Evolutionary conservation across 2,888 invertebrate species (phyloP).

Genomic region (Lutraria lutraria): DNA sequence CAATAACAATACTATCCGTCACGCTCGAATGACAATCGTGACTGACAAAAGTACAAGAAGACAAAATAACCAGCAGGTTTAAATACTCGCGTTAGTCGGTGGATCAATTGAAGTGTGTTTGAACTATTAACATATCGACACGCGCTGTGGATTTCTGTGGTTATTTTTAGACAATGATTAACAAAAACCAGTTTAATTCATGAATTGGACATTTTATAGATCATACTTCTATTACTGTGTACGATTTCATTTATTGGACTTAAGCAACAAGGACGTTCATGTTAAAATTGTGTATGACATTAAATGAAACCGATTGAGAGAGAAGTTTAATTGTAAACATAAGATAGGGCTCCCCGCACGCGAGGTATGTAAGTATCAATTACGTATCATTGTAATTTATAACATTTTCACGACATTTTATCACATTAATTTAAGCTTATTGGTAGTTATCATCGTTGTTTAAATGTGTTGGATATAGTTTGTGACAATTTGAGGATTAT

Average conservation of each 20-base stretch:
- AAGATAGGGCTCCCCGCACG: not conserved
- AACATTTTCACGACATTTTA: not conserved
- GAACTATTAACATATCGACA: slow-evolving; percentile 36
- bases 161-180: slow-evolving; percentile 53
- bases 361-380: slow-evolving; percentile 1
- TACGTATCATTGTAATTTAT: slow-evolving; percentile 10
- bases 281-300: not conserved
- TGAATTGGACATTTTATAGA: slow-evolving; percentile 15
- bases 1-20: not conserved
- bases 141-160: slow-evolving; percentile 38
- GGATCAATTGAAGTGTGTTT: not conserved
- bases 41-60: not conserved
- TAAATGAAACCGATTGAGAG: not conserved
- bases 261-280: not conserved
- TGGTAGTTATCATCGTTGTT: not conserved
- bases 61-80: slow-evolving; percentile 8
- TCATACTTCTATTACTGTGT: not conserved
- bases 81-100: slow-evolving; percentile 7
- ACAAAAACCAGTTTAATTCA: slow-evolving; percentile 43
- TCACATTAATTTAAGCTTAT: slow-evolving; percentile 6
- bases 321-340: slow-evolving; percentile 12
- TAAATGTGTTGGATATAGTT: not conserved
- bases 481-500: not conserved
- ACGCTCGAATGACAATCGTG: slow-evolving; percentile 23
- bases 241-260: not conserved